phyloP scores from a whole-genome alignment of 30 jellyfish, hydroid and myxozoan genomes.

The Clytia hemisphaerica region DNA sequence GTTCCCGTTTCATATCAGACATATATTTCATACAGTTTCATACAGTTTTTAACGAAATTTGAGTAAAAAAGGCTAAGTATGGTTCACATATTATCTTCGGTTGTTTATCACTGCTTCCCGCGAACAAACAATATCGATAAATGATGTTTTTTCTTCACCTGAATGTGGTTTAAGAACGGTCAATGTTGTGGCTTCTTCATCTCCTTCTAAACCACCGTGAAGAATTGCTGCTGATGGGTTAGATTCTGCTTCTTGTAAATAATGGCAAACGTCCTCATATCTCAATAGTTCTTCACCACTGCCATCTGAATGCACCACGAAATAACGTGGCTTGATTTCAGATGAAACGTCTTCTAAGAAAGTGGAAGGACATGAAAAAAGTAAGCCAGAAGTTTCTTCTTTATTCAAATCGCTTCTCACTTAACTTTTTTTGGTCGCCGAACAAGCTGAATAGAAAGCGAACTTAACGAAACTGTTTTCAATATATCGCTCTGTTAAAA shows the following conservation, averaged over 20 bases:
- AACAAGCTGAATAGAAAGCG: too few relatives aligned
- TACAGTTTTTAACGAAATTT: background rate
- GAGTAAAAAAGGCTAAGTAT: too few relatives aligned
- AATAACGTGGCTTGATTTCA: constrained; percentile 43
- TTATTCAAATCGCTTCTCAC: too few relatives aligned
- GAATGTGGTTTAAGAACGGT: constrained; percentile 52
- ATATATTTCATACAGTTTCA: too few relatives aligned
- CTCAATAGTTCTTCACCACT: constrained; percentile 73
- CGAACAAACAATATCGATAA: background rate
- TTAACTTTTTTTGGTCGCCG: too few relatives aligned
- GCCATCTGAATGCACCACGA: constrained; percentile 70
- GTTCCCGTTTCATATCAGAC: too few relatives aligned
- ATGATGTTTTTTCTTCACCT: constrained; percentile 19
- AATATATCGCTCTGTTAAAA: too few relatives aligned
- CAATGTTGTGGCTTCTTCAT: constrained; percentile 30
- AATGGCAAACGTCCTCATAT: constrained; percentile 20
- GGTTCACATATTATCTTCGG: background rate
- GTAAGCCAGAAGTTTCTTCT: too few relatives aligned
- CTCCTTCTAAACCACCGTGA: constrained; percentile 8
- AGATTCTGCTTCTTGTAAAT: constrained; percentile 28
- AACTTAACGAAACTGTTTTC: too few relatives aligned
- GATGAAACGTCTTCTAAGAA: too few relatives aligned
- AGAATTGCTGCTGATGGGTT: constrained; percentile 48
- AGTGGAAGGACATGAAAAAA: too few relatives aligned
- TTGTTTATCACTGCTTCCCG: background rate